Conservation (phyloP, 1,140 invertebrate genomes). For the Mactra quadrangularis region DNA sequence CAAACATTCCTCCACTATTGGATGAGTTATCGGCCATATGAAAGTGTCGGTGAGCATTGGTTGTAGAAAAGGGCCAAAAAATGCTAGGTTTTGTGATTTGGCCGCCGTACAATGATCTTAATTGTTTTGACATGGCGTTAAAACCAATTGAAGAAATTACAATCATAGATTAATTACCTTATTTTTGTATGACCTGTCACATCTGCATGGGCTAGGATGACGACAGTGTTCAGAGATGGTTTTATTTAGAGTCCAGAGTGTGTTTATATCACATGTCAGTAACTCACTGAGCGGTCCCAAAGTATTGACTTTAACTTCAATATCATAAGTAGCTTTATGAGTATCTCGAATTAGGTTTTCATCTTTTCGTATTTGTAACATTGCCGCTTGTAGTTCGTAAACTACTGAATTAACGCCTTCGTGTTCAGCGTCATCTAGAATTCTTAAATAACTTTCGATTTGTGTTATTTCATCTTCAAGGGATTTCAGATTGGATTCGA, state of each 20-base stretch:
- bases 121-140: no score
- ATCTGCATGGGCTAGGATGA: conserved; percentile 39
- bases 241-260: conserved; percentile 14
- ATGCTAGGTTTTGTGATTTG: no score
- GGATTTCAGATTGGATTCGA: conserved; percentile 19
- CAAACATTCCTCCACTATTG: no score
- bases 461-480: conserved; percentile 42
- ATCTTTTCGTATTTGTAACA: neutral
- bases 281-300: conserved; percentile 6
- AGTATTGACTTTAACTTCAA: neutral
- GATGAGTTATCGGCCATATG: no score
- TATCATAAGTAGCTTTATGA: conserved; percentile 23
- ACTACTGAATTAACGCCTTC: conserved; percentile 23
- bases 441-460: conserved; percentile 23
- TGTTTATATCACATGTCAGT: neutral
- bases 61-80: no score
- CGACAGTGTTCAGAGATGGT: neutral
- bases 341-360: conserved; percentile 29
- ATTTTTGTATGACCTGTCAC: conserved; percentile 51
- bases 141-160: no score
- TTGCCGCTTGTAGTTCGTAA: conserved; percentile 34
- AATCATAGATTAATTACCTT: neutral
- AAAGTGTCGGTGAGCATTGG: no score
- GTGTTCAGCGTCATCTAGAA: conserved; percentile 1
- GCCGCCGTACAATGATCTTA: no score